phyloP scores from a whole-genome alignment of 2,888 invertebrate species.

The Hydropsyche betteni region DNA sequence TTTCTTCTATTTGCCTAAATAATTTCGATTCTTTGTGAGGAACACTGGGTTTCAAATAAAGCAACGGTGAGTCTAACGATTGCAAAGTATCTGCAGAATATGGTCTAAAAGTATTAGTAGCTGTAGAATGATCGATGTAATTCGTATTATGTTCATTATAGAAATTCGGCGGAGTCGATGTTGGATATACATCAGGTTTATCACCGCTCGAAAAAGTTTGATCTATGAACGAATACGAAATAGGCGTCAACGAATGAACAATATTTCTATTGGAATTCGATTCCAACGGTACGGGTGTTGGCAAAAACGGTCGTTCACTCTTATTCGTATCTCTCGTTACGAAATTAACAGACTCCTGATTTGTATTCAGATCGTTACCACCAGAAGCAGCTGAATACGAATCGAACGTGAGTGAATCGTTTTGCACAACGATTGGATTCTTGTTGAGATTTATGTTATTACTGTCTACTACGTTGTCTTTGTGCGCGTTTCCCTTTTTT shows the following conservation, averaged over 20 bases:
- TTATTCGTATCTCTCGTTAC: constrained; percentile 58
- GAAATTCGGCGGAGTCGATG: constrained; percentile 54
- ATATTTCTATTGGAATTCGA: constrained; percentile 30
- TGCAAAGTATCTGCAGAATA: constrained; percentile 63
- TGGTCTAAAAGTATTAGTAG: constrained; percentile 60
- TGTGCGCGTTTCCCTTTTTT: background rate
- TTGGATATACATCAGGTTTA: constrained; percentile 9
- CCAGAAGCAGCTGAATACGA: constrained; percentile 63
- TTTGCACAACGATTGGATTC: constrained; percentile 59
- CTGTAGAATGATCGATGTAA: constrained; percentile 6
- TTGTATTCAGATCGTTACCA: constrained; percentile 53
- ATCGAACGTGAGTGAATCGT: constrained; percentile 58
- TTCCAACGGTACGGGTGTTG: constrained; percentile 45
- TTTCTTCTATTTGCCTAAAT: constrained; percentile 57
- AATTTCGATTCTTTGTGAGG: constrained; percentile 66
- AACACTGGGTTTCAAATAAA: constrained; percentile 64
- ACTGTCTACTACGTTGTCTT: background rate
- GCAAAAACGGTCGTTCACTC: constrained; percentile 54
- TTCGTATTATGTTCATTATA: constrained; percentile 5
- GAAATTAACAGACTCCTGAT: constrained; percentile 26
- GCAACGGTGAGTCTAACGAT: constrained; percentile 69
- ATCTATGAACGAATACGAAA: constrained; percentile 47
- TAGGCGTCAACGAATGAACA: constrained; percentile 28
- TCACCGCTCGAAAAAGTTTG: constrained; percentile 41
- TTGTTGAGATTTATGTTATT: constrained; percentile 54